Evolutionary conservation across 2,888 invertebrate genomes (phyloP).

Genomic region (Tetropium fuscum): DNA sequence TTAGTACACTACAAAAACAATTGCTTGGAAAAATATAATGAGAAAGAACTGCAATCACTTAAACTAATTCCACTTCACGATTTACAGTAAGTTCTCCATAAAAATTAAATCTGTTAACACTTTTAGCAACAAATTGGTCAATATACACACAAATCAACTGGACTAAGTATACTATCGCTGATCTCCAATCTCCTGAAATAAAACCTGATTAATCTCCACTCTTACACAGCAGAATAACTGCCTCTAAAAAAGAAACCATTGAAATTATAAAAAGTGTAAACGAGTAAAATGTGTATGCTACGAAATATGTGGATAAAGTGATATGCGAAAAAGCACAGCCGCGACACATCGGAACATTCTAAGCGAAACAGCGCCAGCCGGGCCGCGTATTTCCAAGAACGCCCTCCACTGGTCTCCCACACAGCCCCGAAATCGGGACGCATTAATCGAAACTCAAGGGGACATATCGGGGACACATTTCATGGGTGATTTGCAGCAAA

Average conservation of each 20-base stretch:
- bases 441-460: too few species aligned
- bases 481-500: too few species aligned
- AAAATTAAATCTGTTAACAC: conserved; percentile 30
- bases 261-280: conserved; percentile 22
- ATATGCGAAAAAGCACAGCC: conserved; percentile 3
- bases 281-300: conserved; percentile 21
- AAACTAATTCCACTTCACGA: conserved; percentile 42
- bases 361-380: neutral
- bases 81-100: conserved; percentile 25
- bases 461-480: too few species aligned
- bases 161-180: conserved; percentile 50
- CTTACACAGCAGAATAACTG: conserved; percentile 11
- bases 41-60: conserved; percentile 60
- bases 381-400: neutral
- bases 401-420: neutral
- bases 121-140: conserved; percentile 29
- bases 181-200: conserved; percentile 61
- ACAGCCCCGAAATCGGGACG: too few species aligned
- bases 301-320: conserved; percentile 10
- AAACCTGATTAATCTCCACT: conserved; percentile 42
- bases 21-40: conserved; percentile 45
- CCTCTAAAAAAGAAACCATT: conserved; percentile 24
- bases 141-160: conserved; percentile 34
- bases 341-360: neutral
- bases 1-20: conserved; percentile 40